Base-by-base conservation (phyloP, 23 tunicate genomes). In the Pegea sp. region DNA sequence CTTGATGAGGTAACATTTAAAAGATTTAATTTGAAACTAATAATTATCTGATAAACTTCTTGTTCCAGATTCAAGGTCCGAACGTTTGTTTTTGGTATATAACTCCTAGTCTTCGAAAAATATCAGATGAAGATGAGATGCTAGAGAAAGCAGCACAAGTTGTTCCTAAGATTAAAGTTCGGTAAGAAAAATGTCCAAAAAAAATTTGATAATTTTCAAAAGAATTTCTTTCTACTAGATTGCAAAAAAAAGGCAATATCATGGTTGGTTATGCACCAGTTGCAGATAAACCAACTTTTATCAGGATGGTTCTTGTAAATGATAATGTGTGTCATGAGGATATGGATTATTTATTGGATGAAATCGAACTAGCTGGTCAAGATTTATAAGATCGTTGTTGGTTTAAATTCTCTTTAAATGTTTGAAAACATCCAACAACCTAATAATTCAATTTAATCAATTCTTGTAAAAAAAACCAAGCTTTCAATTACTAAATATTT, bases 61-160 rank as follows among this genome's bases (percentile, higher is more conserved):
- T 8, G 16, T 48, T 29, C 11, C 53, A 73, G 71, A 58, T 59
- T 48, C 75, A 81, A 61, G 68, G 50, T 29, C 58, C 93, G 29
- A 81, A 81, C 43, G 81, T 81, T 5, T 62, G 76, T 5, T 81
- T 81, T 49, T 81, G 93, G 93, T 81, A 29, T 29, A 49, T 81
- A 22, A 80, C 93, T 2, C 75, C 80, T 21, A 72, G 70, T 50
- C 4, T 81, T 49, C 31, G 75, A 23, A 64, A 64, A 19, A 11
- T 31, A 43, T 51, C 63, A 0, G 70, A 57, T 31, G 29, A 57
- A 24, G 49, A 63, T 24, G 60, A 69, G 2, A 69, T 56, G 32
- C 58, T 49, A n/a, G 32, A 63, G n/a, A 52, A 77, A 26, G 33
- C 69, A 3, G 55, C 70, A 29, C 49, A 63, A 33, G 46, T 77